Evolutionary conservation across 1,140 invertebrate species (phyloP), one percentile per base, ranked within the genome.

Genomic region (Acromyrmex echinatior): DNA sequence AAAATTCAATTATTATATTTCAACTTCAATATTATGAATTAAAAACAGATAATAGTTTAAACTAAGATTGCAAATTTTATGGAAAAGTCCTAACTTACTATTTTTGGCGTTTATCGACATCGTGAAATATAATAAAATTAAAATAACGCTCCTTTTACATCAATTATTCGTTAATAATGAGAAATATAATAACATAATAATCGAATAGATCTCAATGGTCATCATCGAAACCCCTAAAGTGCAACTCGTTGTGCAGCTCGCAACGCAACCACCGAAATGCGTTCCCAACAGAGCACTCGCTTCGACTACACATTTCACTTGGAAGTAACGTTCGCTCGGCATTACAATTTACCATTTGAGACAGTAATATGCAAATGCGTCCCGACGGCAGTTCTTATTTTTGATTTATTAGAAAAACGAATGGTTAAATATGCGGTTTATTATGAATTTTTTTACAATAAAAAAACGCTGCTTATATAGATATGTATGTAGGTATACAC

Each of bases 321-420:
- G 56, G 63, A 74, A 76, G 53, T 80, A 87, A 86, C 25, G 35
- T 68, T 56, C 35, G 87, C 28, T 70, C 60, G 76, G 73, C 86
- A 87, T 7, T 81, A 73, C 78, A 71, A 79, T 80, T 89, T 78
- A 78, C 74, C 66, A 79, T 85, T 63, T 56, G 65, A 74, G 63
- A 90, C 90, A 91, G 88, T 86, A 86, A 73, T 45, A 45, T 58
- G 86, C 65, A 70, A 66, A 62, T 28, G 49, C 39, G 28, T 60
- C 25, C 35, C 39, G 14, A 51, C 21, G 45, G 66, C 6, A 51
- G 21, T 70, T 70, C 80, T 76, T 74, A 62, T 74, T 58, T 60
- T 45, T 56, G 39, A 45, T 76, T 84, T 71, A 49, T 39, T 35
- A 39, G 35, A 49, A 53, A 60, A 82, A 10, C 25, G 16, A 74